Base-by-base conservation (phyloP, 2,888 invertebrate species). In the Philereme vetulata region DNA sequence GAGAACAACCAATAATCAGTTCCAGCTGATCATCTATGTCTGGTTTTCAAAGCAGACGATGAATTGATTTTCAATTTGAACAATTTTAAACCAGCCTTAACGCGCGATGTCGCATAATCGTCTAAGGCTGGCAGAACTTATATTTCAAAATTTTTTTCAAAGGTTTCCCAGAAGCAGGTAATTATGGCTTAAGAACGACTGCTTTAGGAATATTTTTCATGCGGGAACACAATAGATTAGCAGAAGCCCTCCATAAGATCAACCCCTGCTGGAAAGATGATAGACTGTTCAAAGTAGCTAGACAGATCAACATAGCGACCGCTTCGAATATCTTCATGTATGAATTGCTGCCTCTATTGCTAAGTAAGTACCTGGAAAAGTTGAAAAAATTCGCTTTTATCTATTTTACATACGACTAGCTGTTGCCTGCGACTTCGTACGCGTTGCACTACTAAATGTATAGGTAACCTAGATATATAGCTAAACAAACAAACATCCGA, bases 241-340 rank as follows among this genome's bases (percentile, higher is more conserved):
- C 87, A 4, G 77, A 61, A 11, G 71, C 67, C 8, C 71, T 88
- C 9, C 78, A 76, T 33, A 67, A 79, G 11, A 72, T 87, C 3
- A 87, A 89, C 65, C 85, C 88, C 5, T 88, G 88, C 59, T 89
- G 88, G 88, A 84, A 82, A 51, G 87, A 88, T 51, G 88, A 89
- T 60, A 76, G 87, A 8, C 67, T 88, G 0, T 89, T 88, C 61
- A 88, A 86, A 67, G 82, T 85, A 32, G 83, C 88, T 0, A 70
- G 86, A 4, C 84, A 86, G 50, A 85, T 88, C 52, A 88, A 87
- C 62, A 82, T 88, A 36, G 88, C 83, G 4, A 85, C 84, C 6
- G 82, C 80, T 2, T 65, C 81, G 9, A 85, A 85, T 60, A 85
- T 88, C 61, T 85, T 82, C 51, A 76, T 86, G 75, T 87, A 88